A percentile compares a stretch with the other conserved stretches of the same genome.
Evolutionary conservation across 1,140 invertebrate genomes (phyloP).

Genomic region (Sipha flava): DNA sequence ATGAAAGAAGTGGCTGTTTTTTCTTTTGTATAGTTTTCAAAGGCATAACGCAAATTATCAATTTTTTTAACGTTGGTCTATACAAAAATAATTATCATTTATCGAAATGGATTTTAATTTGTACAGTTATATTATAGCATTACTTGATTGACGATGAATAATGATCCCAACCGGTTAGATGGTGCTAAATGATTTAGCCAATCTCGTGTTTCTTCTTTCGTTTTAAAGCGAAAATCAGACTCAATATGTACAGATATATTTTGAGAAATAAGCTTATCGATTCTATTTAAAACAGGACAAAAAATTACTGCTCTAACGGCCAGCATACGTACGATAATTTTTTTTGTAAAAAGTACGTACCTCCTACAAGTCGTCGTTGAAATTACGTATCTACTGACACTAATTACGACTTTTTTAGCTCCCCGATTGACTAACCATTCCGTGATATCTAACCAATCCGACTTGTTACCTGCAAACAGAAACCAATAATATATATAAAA

Average conservation of each 20-base stretch:
- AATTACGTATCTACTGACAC: background rate
- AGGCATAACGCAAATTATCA: background rate
- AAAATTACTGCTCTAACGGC: too few species aligned
- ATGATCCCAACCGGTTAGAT: background rate
- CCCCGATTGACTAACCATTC: constrained; percentile 35
- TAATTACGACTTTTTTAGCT: constrained; percentile 28
- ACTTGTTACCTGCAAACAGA: background rate
- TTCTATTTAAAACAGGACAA: background rate
- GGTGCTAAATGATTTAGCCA: background rate
- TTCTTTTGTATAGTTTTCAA: background rate
- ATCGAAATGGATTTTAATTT: too few species aligned
- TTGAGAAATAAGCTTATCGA: background rate
- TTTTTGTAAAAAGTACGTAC: background rate
- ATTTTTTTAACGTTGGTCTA: background rate
- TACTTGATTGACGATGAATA: constrained; percentile 6
- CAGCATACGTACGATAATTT: too few species aligned
- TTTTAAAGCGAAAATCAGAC: background rate
- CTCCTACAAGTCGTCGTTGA: background rate
- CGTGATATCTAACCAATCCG: constrained; percentile 34
- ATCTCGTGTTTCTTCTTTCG: background rate
- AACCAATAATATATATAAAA: background rate
- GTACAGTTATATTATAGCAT: background rate
- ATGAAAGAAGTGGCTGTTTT: background rate
- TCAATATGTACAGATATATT: background rate
- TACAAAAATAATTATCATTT: background rate